phyloP scores from a whole-genome alignment of 1,140 invertebrate genomes.

The Magallana gigas region DNA sequence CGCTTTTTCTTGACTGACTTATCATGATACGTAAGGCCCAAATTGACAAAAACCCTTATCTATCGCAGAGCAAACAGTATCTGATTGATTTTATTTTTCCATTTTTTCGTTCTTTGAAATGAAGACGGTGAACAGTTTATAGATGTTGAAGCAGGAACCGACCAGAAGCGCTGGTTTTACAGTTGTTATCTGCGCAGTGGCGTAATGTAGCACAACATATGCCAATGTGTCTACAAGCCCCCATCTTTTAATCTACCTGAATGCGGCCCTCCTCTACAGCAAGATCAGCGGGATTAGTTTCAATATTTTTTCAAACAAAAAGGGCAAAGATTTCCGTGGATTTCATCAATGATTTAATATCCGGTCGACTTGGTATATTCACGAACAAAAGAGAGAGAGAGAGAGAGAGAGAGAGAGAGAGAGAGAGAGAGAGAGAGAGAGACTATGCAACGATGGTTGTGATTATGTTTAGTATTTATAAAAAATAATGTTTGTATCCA shows the following conservation, averaged over 20 bases:
- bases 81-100: background rate
- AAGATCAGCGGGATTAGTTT: background rate
- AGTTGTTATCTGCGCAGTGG: background rate
- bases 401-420: no score
- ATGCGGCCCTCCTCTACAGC: background rate
- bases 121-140: constrained; percentile 9
- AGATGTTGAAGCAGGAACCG: background rate
- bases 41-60: background rate
- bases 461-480: no score
- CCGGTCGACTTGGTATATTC: no score
- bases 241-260: background rate
- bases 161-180: background rate
- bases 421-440: no score
- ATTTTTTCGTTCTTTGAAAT: background rate
- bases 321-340: background rate
- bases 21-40: background rate
- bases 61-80: background rate
- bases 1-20: background rate
- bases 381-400: no score
- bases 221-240: constrained; percentile 2
- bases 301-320: background rate
- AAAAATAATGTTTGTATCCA: no score
- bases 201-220: constrained; percentile 19
- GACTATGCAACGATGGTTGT: no score
- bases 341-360: no score